Base-by-base conservation (phyloP, 2,113 vertebrate genomes). In the Bambusicola thoracicus region DNA sequence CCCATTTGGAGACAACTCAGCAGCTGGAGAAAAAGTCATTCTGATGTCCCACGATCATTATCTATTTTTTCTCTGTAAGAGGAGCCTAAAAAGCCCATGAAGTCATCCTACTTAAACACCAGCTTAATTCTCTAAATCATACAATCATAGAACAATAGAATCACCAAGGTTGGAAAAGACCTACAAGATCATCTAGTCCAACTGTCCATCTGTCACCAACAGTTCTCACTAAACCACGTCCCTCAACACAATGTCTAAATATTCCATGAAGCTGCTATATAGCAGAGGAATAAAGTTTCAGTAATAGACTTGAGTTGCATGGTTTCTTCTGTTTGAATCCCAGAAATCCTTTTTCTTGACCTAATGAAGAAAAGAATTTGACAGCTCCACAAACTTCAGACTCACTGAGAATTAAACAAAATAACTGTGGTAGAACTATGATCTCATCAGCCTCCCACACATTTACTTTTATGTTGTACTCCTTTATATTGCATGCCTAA, bases 401-500 rank as follows among this genome's bases (percentile, higher is more conserved):
- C 61, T 93, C 25, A 0, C 48, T 41, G 65, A 95, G 70, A 92
- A 92, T 81, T 93, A 91, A 94, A 89, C 62, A 87, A 93, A 93
- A 59, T 78, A 82, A 85, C 77, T 67, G 78, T 38, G 10, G 59
- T 68, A 72, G 65, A 85, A 88, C 73, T 68, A 81, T 90, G 83
- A 92, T 90, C 92, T 94, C 94, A 93, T 62, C 92, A 85, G 85
- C 76, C 46, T 89, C 94, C 93, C 81, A 94, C 92, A 86, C 89
- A 59, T 77, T 95, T 96, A 85, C 87, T 94, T 94, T 92, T 93
- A 76, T 92, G 86, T 81, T 94, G 73, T 53, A 82, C 87, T 96
- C 77, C 77, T 95, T 96, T 91, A 84, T 94, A 91, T 76, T 78
- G 81, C 83, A 95, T 93, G 88, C 69, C 51, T 95, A 94, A 96